Conservation (phyloP, 2,888 invertebrate species). For the Dexiosoma caninum region DNA sequence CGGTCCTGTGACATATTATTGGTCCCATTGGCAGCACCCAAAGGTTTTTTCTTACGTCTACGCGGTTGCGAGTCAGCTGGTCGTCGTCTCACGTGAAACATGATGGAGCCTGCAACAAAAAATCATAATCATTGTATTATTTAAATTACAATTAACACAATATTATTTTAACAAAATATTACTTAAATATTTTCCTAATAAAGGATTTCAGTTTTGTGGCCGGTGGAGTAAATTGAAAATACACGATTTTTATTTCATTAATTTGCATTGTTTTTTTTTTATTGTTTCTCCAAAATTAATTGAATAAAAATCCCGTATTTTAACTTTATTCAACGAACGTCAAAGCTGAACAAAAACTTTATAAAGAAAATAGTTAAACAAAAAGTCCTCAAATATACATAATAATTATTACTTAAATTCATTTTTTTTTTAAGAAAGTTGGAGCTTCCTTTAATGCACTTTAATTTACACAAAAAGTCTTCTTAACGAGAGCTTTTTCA, state of each 20-base stretch:
- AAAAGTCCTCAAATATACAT: no score
- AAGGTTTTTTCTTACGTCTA: conserved; percentile 90
- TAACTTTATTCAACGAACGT: no score
- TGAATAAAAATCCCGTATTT: no score
- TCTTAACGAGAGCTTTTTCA: conserved; percentile 53
- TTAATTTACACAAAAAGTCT: conserved; percentile 23
- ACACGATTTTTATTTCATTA: no score
- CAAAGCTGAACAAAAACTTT: no score
- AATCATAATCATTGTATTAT: neutral
- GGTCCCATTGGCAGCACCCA: conserved; percentile 79
- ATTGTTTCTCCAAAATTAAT: no score
- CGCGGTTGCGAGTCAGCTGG: conserved; percentile 94
- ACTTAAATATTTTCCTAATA: no score
- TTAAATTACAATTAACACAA: neutral
- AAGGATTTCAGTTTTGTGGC: no score
- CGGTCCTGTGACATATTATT: conserved; percentile 80
- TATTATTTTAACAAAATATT: conserved; percentile 9
- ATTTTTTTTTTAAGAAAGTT: conserved; percentile 3
- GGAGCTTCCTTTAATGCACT: neutral
- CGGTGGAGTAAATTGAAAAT: no score
- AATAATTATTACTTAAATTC: conserved; percentile 47
- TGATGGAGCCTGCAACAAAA: conserved; percentile 87
- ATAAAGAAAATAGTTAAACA: no score
- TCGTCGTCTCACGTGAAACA: conserved; percentile 96
- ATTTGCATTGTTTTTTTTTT: no score